phyloP scores from a whole-genome alignment of 92 coral and sea anemone species.

The Porites divaricata region DNA sequence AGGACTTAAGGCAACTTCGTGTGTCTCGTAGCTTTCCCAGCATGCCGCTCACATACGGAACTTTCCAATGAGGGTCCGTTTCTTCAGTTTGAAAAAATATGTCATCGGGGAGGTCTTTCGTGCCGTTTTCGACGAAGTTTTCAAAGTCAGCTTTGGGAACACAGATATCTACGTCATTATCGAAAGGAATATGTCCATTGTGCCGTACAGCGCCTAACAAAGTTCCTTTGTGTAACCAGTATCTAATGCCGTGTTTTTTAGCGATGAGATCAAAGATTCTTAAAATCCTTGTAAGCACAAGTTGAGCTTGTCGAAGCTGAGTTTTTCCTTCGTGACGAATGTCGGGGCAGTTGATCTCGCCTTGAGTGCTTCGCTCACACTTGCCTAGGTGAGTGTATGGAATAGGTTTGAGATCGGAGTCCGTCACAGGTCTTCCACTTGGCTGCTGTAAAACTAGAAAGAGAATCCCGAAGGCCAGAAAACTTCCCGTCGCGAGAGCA shows the following conservation, averaged over 20 bases:
- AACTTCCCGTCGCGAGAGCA: too few species aligned
- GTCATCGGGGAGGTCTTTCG: slow-evolving; percentile 44
- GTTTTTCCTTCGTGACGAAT: slow-evolving; percentile 32
- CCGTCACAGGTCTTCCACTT: not conserved
- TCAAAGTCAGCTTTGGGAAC: slow-evolving; percentile 28
- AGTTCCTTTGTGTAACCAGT: slow-evolving; percentile 51
- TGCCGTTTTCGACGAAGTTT: slow-evolving; percentile 20
- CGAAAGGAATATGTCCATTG: slow-evolving; percentile 51
- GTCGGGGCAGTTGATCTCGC: slow-evolving; percentile 43
- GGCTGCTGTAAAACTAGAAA: too few species aligned
- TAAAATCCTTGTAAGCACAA: slow-evolving; percentile 54
- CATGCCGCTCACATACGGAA: slow-evolving; percentile 10
- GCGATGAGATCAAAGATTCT: slow-evolving; percentile 43
- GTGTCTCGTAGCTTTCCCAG: slow-evolving; percentile 49
- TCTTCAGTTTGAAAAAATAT: slow-evolving; percentile 51
- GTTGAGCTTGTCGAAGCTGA: slow-evolving; percentile 36
- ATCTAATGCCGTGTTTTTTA: slow-evolving; percentile 33
- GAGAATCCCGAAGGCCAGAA: too few species aligned
- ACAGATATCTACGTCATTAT: slow-evolving; percentile 49
- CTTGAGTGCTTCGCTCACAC: slow-evolving; percentile 18
- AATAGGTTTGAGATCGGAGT: not conserved
- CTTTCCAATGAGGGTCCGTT: slow-evolving; percentile 47
- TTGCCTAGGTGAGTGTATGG: slow-evolving; percentile 8
- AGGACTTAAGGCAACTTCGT: slow-evolving; percentile 30
- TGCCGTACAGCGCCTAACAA: slow-evolving; percentile 58